Base-by-base conservation (phyloP, 37 sponge, comb jelly and placozoan species). In the Cladorhizidae sp. region DNA sequence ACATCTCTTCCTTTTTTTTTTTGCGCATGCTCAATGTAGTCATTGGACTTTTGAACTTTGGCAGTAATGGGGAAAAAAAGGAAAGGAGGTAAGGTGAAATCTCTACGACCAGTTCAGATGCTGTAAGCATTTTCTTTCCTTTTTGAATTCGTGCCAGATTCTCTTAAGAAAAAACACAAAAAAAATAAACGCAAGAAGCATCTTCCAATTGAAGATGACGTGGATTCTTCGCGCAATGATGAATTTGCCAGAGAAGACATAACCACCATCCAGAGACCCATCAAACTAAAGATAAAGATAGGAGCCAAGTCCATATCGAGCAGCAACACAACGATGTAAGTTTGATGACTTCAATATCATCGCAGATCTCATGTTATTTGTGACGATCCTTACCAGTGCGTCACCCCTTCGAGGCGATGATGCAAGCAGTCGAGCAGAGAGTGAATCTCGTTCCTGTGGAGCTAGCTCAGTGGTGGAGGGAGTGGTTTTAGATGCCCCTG, bases 281-380 rank as follows among this genome's bases (percentile, higher is more conserved):
- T 88, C 59, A 88, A 76, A 31, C 73, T 88, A 21, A 88, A 88
- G 64, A 88, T 88, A n/a, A 81, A 82, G 22, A 64, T 88, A 20
- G 88, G 88, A 23, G 70, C 70, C 28, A 43, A 82, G 73, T 69
- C 64, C 22, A 64, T 79, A 22, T 69, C 77, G 37, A 69, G 77
- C 29, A 85, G 73, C 50, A 75, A 33, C 35, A 36, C 45, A n/a
- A 57, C 37, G 1, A 61, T 56, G 67, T 59, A 65, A 31, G 67
- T 65, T 32, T 5, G 18, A 28, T 17, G 7, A 59, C 26, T 59
- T 5, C 17, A 70, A 40, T 2, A 70, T 21, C n/a, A 70, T 31
- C 39, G 6, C 20, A 68, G 12, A 26, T 12, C 39, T 68, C 2
- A 45, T 72, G n/a, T 6, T 40, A 14, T 49, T 40, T 26, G 1